Conservation (phyloP, 2,113 vertebrate genomes). For the Eira barbara region DNA sequence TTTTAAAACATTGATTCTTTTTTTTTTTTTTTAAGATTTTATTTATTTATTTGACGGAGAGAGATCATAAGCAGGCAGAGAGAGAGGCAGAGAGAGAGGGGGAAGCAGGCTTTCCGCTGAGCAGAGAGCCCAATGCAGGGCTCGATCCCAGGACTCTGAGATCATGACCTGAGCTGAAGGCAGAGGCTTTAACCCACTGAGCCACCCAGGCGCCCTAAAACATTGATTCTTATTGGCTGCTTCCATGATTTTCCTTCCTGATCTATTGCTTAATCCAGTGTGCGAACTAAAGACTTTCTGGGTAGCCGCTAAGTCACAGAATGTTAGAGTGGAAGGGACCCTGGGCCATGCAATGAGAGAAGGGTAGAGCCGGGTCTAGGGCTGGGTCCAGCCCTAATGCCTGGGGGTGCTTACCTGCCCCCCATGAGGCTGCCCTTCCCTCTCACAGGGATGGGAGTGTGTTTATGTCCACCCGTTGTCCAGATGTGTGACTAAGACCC, state of each 20-base stretch:
- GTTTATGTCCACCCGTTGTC: not conserved
- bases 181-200: no score
- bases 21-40: no score
- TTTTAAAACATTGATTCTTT: not conserved
- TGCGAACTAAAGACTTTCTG: not conserved
- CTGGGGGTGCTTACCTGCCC: not conserved
- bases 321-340: not conserved
- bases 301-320: not conserved
- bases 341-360: not conserved
- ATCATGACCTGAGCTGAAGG: no score
- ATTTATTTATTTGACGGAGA: no score
- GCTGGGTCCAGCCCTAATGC: not conserved
- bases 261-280: not conserved
- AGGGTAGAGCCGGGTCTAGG: not conserved
- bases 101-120: no score
- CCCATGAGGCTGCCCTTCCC: fast-evolving
- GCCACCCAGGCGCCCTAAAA: no score
- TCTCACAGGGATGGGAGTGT: no score
- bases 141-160: no score
- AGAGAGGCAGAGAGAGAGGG: no score
- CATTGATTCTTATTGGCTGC: not conserved
- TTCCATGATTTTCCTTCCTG: not conserved
- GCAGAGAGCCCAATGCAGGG: no score
- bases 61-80: no score
- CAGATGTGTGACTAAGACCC: not conserved